These are phyloP conservation scores for Amphiprion clarkii DNA, from an alignment of 2,797 vertebrate genomes.

Conservation along the genomic window DNA sequence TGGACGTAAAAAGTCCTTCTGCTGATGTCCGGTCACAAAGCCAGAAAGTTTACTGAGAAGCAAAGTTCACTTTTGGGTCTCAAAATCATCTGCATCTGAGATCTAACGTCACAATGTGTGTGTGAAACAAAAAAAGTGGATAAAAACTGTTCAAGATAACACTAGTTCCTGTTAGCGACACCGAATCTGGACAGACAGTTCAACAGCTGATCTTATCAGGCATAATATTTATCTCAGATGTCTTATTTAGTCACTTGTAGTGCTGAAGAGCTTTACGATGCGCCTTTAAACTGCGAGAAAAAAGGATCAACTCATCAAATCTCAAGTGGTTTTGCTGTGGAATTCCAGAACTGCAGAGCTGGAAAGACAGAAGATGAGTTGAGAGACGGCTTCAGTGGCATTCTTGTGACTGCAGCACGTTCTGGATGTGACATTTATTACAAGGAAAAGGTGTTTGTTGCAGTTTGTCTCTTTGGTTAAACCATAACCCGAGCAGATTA, in stretches of 20 bases:
- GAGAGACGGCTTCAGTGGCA: too few species aligned
- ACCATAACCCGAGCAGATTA: too few species aligned
- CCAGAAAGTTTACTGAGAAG: background rate
- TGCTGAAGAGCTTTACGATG: too few species aligned
- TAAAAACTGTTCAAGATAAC: conserved; percentile 27
- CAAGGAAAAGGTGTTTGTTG: too few species aligned
- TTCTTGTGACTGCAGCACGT: too few species aligned
- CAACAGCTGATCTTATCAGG: too few species aligned
- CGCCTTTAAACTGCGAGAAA: background rate
- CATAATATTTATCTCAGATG: background rate
- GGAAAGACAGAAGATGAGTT: too few species aligned
- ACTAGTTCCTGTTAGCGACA: conserved; percentile 33
- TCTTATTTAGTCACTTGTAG: background rate
- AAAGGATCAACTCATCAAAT: background rate
- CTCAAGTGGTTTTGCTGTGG: background rate
- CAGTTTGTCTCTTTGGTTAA: too few species aligned
- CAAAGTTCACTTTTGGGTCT: background rate
- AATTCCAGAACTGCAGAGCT: too few species aligned
- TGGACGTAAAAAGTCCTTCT: background rate
- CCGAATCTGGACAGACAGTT: background rate
- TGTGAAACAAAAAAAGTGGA: conserved; percentile 68
- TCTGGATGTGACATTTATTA: too few species aligned
- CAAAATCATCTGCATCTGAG: background rate
- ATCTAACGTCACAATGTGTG: background rate
- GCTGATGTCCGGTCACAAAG: background rate